phyloP scores from a whole-genome alignment of 2,113 vertebrate genomes.

The Willisornis vidua region DNA sequence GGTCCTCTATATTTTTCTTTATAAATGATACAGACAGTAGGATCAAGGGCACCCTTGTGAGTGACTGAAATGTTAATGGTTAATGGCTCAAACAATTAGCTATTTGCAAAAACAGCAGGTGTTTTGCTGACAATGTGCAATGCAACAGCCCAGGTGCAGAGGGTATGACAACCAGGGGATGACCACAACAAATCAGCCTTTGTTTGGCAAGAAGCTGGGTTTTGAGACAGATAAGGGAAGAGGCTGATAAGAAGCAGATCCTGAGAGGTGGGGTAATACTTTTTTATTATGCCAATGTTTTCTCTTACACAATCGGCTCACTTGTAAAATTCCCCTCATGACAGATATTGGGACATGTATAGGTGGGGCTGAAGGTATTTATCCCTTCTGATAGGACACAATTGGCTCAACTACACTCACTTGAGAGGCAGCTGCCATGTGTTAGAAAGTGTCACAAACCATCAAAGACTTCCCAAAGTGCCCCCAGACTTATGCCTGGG shows the following conservation, averaged over 20 bases:
- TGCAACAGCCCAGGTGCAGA: background rate
- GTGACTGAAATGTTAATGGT: background rate
- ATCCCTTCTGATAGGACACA: background rate
- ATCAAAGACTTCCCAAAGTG: background rate
- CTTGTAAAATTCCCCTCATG: background rate
- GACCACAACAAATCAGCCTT: background rate
- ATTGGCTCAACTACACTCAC: background rate
- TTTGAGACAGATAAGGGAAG: background rate
- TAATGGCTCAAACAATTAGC: background rate
- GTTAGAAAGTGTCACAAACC: background rate
- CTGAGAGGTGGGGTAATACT: background rate
- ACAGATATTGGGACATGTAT: background rate
- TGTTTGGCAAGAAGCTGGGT: background rate
- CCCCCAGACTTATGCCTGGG: background rate
- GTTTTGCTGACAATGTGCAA: background rate
- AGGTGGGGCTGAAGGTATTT: background rate
- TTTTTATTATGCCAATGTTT: background rate
- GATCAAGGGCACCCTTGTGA: background rate
- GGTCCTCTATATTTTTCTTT: background rate
- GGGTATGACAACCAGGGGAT: background rate
- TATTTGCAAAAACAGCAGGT: background rate
- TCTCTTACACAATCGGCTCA: background rate
- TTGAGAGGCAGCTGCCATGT: background rate
- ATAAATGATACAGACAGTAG: background rate
- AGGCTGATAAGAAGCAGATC: background rate